phyloP scores from a whole-genome alignment of 2,113 vertebrate species.

The Scytalopus superciliaris region DNA sequence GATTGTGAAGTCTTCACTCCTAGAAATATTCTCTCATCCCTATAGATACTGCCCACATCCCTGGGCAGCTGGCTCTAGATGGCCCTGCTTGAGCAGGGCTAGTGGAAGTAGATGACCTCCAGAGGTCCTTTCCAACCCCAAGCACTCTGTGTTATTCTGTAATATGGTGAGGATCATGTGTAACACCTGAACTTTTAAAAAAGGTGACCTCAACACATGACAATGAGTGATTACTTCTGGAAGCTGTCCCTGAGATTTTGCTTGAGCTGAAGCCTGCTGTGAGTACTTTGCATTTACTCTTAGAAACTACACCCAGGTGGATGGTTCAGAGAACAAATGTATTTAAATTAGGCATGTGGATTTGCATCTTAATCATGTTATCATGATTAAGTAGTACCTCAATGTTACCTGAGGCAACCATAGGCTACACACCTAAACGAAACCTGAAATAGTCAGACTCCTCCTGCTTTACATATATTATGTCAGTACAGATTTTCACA shows the following conservation, averaged over 20 bases:
- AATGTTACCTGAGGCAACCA: slow-evolving; percentile 44
- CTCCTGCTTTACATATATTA: slow-evolving; percentile 52
- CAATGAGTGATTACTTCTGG: slow-evolving; percentile 15
- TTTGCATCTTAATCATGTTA: slow-evolving; percentile 63
- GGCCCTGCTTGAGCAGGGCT: not conserved
- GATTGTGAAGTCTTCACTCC: not conserved
- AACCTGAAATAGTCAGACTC: slow-evolving; percentile 37
- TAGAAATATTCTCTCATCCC: not conserved
- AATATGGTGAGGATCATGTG: not conserved
- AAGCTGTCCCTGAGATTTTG: slow-evolving; percentile 21
- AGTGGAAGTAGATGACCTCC: not conserved
- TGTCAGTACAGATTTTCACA: slow-evolving; percentile 47
- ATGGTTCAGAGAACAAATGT: slow-evolving; percentile 39
- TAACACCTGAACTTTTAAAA: not conserved
- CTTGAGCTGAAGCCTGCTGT: slow-evolving; percentile 12
- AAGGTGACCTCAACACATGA: not conserved
- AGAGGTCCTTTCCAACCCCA: not conserved
- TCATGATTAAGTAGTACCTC: slow-evolving; percentile 49
- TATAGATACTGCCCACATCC: not conserved
- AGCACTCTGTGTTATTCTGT: not conserved
- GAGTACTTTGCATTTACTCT: slow-evolving; percentile 38
- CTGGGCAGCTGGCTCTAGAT: not conserved
- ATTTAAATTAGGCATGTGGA: slow-evolving; percentile 50
- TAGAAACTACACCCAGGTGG: slow-evolving; percentile 49
- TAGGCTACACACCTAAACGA: slow-evolving; percentile 43